Evolutionary conservation across 1,140 invertebrate species (phyloP).

Genomic region (Ganaspis sp.): DNA sequence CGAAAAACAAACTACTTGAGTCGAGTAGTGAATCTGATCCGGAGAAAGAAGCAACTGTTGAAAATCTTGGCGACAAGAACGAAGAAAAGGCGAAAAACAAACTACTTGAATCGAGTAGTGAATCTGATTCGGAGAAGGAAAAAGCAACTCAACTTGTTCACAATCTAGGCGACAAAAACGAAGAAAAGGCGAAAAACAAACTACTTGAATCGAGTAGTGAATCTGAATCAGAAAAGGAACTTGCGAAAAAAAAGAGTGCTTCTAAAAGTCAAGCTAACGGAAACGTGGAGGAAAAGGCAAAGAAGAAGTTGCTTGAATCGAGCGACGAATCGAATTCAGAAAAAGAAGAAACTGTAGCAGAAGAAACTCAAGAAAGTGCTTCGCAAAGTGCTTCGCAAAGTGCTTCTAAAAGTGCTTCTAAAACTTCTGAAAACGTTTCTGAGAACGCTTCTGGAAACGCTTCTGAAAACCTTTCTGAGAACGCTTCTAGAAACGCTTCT

Average conservation of each 20-base stretch:
- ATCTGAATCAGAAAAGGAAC: neutral
- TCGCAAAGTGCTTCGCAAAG: too few species aligned
- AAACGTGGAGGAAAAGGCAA: slow-evolving; percentile 20
- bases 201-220: slow-evolving; percentile 11
- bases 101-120: too few species aligned
- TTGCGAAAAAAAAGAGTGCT: neutral
- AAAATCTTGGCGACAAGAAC: neutral
- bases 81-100: too few species aligned
- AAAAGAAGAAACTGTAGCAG: neutral
- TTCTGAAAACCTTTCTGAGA: too few species aligned
- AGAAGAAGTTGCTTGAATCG: slow-evolving; percentile 6
- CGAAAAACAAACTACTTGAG: neutral
- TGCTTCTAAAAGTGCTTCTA: too few species aligned
- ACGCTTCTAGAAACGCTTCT: too few species aligned
- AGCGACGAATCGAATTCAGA: neutral
- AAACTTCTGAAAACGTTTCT: too few species aligned
- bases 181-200: neutral
- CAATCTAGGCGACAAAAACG: neutral
- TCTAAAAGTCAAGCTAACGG: neutral
- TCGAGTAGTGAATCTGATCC: neutral
- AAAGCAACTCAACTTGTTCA: too few species aligned
- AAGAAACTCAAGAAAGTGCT: neutral
- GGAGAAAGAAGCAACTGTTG: neutral
- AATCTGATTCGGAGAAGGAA: too few species aligned
- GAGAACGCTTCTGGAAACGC: too few species aligned